Percentiles rank a stretch among this genome's conserved stretches.
phyloP scores from a whole-genome alignment of 2,797 vertebrate genomes.

The Rallus crepitans region DNA sequence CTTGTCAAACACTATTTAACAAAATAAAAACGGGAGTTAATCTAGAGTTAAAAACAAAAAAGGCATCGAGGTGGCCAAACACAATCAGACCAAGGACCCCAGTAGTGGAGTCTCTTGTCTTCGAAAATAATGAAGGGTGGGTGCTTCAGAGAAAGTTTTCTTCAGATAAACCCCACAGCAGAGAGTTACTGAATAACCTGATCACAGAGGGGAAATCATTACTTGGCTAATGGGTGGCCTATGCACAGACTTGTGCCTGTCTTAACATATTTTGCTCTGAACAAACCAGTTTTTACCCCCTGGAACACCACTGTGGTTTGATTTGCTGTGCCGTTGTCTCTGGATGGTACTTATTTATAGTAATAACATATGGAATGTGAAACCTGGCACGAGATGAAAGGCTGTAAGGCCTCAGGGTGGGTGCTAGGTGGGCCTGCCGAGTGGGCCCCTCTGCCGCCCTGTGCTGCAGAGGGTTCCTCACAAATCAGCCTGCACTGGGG shows the following conservation, averaged over 20 bases:
- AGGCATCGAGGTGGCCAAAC: background rate
- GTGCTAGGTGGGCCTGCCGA: background rate
- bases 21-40: background rate
- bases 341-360: background rate
- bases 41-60: background rate
- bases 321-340: background rate
- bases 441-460: background rate
- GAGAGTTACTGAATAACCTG: conserved; percentile 21
- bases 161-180: conserved; percentile 4
- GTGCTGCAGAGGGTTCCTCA: background rate
- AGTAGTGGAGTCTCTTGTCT: background rate
- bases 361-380: conserved; percentile 27
- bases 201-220: background rate
- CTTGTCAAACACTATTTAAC: conserved; percentile 27
- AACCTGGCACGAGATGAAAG: background rate
- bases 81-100: background rate
- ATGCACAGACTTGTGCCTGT: background rate
- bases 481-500: background rate
- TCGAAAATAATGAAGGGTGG: background rate
- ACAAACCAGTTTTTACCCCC: background rate
- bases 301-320: background rate
- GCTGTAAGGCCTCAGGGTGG: background rate
- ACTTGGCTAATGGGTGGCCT: background rate
- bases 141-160: background rate
- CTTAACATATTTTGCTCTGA: background rate